Percentiles rank a stretch among this genome's conserved stretches.
These are phyloP conservation scores for Drosophila trichaetosa DNA, from an alignment of 2,888 invertebrate species.

Conservation along the genomic window DNA sequence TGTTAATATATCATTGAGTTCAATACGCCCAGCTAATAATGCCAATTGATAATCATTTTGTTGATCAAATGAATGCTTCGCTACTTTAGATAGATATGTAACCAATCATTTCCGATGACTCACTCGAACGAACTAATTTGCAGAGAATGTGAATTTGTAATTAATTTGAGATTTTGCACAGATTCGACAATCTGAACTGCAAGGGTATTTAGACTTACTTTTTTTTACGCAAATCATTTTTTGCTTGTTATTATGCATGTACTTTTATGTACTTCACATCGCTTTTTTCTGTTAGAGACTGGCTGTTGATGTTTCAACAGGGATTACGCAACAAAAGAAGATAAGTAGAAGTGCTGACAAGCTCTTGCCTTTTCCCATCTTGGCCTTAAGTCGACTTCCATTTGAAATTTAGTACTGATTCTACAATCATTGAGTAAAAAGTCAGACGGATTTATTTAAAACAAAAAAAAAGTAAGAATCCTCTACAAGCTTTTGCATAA, in stretches of 20 bases:
- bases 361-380: slow-evolving; percentile 8
- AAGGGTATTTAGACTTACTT: background rate
- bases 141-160: too few relatives aligned
- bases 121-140: background rate
- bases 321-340: slow-evolving; percentile 40
- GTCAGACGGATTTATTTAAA: too few relatives aligned
- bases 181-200: background rate
- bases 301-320: slow-evolving; percentile 33
- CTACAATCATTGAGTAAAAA: background rate
- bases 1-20: background rate
- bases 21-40: background rate
- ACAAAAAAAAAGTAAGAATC: background rate
- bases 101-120: background rate
- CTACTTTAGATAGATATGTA: background rate
- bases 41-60: background rate
- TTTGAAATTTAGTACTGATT: background rate
- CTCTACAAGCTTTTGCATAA: background rate
- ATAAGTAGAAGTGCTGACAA: slow-evolving; percentile 46
- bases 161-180: too few relatives aligned
- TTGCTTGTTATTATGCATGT: background rate
- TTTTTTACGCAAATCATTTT: background rate
- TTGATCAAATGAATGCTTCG: background rate
- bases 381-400: background rate
- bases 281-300: slow-evolving; percentile 20
- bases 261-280: background rate